A percentile compares a stretch with the other conserved stretches of the same genome.
Conservation (phyloP, 2,113 vertebrate species). For the Festucalex cinctus region DNA sequence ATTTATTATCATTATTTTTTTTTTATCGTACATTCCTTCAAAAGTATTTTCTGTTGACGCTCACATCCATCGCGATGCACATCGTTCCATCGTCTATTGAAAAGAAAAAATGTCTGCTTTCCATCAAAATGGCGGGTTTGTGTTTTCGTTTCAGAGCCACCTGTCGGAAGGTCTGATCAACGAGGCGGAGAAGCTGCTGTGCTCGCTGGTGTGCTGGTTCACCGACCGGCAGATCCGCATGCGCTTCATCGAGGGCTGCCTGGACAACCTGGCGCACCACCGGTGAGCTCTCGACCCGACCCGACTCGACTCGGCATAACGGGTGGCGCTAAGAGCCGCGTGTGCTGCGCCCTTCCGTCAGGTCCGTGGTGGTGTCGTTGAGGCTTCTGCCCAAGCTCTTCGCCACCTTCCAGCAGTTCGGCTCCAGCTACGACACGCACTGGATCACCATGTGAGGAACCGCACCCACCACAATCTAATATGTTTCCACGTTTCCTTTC, state of each 20-base stretch:
- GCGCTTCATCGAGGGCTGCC: slow-evolving; percentile 98
- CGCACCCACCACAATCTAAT: too few relatives aligned
- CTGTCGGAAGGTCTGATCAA: slow-evolving; percentile 97
- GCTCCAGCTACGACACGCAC: slow-evolving; percentile 98
- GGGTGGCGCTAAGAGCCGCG: too few relatives aligned
- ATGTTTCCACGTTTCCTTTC: too few relatives aligned
- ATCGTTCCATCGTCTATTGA: too few relatives aligned
- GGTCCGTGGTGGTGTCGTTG: slow-evolving; percentile 96
- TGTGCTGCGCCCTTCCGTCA: too few relatives aligned
- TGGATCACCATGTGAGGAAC: slow-evolving; percentile 99
- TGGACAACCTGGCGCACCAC: slow-evolving; percentile 97
- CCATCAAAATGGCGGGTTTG: not conserved
- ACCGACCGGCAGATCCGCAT: slow-evolving; percentile 98
- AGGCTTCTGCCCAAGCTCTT: slow-evolving; percentile 96
- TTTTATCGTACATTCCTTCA: too few relatives aligned
- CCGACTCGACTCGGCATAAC: too few relatives aligned
- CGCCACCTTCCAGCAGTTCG: slow-evolving; percentile 97
- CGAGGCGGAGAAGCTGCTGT: slow-evolving; percentile 97
- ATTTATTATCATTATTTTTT: too few relatives aligned
- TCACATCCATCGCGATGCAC: too few relatives aligned
- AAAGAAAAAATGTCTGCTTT: too few relatives aligned
- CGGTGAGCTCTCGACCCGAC: slow-evolving; percentile 77
- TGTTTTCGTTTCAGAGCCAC: slow-evolving; percentile 81
- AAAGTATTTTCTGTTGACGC: too few relatives aligned
- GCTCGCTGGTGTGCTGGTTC: slow-evolving; percentile 98